Conservation (phyloP, 2,797 vertebrate species). For the Sebastiscus tertius region DNA sequence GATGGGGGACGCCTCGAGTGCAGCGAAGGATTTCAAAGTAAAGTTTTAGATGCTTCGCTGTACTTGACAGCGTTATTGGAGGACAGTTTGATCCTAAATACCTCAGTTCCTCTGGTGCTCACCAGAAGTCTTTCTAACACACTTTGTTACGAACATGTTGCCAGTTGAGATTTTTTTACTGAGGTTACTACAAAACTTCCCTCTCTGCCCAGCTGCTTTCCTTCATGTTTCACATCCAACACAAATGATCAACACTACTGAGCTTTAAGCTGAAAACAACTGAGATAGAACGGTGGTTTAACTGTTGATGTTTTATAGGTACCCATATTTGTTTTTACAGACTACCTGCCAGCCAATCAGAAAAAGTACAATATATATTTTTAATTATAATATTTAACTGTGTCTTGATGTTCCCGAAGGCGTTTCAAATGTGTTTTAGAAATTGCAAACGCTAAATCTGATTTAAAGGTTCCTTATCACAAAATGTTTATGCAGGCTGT, state of each 20-base stretch:
- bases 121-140: not conserved
- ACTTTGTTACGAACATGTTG: not conserved
- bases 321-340: not conserved
- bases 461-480: not conserved
- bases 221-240: not conserved
- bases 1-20: not conserved
- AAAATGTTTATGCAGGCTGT: not conserved
- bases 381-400: not conserved
- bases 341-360: not conserved
- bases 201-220: not conserved
- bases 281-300: not conserved
- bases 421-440: not conserved
- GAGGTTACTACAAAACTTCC: not conserved
- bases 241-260: not conserved
- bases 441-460: not conserved
- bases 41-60: not conserved
- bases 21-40: constrained; percentile 1
- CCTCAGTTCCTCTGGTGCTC: constrained; percentile 28
- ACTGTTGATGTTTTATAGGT: not conserved
- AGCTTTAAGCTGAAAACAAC: not conserved
- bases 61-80: not conserved
- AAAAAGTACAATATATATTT: not conserved
- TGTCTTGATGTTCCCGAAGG: not conserved
- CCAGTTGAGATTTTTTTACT: not conserved
- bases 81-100: constrained; percentile 8